phyloP scores from a whole-genome alignment of 2,797 vertebrate species.

The Lates japonicus region DNA sequence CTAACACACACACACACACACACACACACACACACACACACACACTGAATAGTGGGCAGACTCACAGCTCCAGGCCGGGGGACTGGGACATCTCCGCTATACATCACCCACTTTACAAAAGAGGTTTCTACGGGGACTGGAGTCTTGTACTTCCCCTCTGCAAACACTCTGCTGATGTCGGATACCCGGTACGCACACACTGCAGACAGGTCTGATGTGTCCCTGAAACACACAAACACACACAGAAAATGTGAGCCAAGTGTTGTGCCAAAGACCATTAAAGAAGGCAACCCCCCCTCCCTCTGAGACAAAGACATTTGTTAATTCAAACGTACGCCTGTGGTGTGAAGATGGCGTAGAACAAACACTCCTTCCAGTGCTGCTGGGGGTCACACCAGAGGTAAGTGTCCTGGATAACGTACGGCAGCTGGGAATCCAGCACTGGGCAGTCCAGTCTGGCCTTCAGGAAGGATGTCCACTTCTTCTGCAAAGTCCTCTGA shows the following conservation, averaged over 20 bases:
- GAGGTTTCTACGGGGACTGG: conserved; percentile 77
- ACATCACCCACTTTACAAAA: conserved; percentile 85
- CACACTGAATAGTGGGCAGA: conserved; percentile 49
- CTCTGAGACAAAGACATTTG: conserved; percentile 36
- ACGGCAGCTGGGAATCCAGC: conserved; percentile 81
- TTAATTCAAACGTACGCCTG: conserved; percentile 81
- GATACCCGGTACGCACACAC: conserved; percentile 80
- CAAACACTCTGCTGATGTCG: conserved; percentile 83
- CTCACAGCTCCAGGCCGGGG: conserved; percentile 89
- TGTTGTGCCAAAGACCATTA: conserved; percentile 26
- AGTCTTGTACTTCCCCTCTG: conserved; percentile 86
- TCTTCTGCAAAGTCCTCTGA: conserved; percentile 83
- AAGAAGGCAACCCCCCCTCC: conserved; percentile 5
- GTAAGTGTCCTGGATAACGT: conserved; percentile 87
- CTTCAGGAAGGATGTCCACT: conserved; percentile 89
- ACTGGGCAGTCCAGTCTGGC: conserved; percentile 86
- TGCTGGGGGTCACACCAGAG: conserved; percentile 76
- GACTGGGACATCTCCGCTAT: conserved; percentile 83
- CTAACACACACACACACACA: conserved; percentile 21
- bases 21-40: conserved; percentile 40
- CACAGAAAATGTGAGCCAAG: conserved; percentile 31
- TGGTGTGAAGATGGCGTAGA: conserved; percentile 86
- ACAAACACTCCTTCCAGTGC: conserved; percentile 83
- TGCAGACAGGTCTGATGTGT: conserved; percentile 82
- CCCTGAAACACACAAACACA: conserved; percentile 74